phyloP scores from a whole-genome alignment of 2,113 vertebrate species.

The Actinemys pallida region DNA sequence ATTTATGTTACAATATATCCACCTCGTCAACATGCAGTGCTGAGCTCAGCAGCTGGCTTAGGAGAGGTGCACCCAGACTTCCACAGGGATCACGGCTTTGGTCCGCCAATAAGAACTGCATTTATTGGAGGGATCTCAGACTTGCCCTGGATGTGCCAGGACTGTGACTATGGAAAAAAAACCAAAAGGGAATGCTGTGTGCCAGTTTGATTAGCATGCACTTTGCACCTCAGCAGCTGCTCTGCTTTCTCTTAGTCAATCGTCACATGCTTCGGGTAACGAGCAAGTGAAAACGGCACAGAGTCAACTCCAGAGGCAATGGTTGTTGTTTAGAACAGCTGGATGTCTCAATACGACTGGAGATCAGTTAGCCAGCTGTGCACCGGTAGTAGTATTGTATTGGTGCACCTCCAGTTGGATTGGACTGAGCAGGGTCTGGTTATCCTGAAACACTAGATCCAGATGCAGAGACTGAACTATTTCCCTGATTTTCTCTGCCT shows the following conservation, averaged over 20 bases:
- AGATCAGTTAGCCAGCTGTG: background rate
- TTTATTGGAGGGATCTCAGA: background rate
- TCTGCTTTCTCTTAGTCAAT: background rate
- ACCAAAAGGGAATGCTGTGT: background rate
- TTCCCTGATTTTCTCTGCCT: background rate
- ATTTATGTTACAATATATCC: constrained; percentile 70
- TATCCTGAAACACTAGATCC: background rate
- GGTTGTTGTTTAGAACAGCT: background rate
- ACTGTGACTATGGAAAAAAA: background rate
- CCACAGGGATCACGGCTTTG: background rate
- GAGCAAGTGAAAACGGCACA: constrained; percentile 7
- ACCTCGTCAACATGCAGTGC: constrained; percentile 51
- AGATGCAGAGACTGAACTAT: background rate
- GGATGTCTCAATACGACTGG: background rate
- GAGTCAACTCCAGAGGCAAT: background rate
- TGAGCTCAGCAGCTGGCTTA: constrained; percentile 37
- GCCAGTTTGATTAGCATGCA: background rate
- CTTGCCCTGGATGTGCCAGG: background rate
- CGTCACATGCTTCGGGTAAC: background rate
- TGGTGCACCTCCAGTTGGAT: background rate
- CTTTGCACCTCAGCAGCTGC: background rate
- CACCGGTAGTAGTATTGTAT: background rate
- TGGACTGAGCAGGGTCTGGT: background rate
- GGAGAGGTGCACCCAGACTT: constrained; percentile 22
- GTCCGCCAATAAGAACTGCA: background rate